Evolutionary conservation across 1,140 invertebrate species (phyloP), one percentile per base, ranked within the genome.

Genomic region (Pararge aegeria): DNA sequence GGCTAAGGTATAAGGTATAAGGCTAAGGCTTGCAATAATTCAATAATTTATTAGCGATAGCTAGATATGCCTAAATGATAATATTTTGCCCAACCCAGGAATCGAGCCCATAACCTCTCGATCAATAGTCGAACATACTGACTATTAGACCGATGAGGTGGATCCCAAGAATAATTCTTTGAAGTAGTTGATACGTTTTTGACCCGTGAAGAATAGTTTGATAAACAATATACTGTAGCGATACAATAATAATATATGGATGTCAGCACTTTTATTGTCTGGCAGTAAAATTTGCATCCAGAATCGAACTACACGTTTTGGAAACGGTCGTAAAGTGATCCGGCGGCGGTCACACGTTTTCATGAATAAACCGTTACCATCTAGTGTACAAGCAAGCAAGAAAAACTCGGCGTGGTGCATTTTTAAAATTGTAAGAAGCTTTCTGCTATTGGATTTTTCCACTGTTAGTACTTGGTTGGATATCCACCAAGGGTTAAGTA

Each of bases 311-410:
- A 55, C 59, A 54, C 51, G 54, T 24, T 54, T 54, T 37, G 30
- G 52, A 54, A 61, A 53, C 46, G 52, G 48, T 55, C 59, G 59
- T 61, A 61, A 61, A 61, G 48, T 51, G 24, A 18, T 60, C 57
- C 40, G 42, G 50, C 29, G 29, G 38, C 50, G 42, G 57, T 46
- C 57, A 60, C 57, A 60, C 50, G 57, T 54, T 60, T 40, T 55
- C 59, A 61, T 61, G 59, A 55, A 61, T 61, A 61, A 61, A 61
- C 37, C 52, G 52, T 49, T 55, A 19, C 50, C n/a, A 48, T 37
- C 30, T 24, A 15, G 15, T 46, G 10, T 15, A 37, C 27, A 20
- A 24, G 29, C 6, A 42, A 51, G 50, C 51, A 49, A 60, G 57
- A 54, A 60, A 60, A 54, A 53, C 57, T 44, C 30, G 29, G 13